phyloP scores from a whole-genome alignment of 2,888 invertebrate species.

The Drosophila barbarae region DNA sequence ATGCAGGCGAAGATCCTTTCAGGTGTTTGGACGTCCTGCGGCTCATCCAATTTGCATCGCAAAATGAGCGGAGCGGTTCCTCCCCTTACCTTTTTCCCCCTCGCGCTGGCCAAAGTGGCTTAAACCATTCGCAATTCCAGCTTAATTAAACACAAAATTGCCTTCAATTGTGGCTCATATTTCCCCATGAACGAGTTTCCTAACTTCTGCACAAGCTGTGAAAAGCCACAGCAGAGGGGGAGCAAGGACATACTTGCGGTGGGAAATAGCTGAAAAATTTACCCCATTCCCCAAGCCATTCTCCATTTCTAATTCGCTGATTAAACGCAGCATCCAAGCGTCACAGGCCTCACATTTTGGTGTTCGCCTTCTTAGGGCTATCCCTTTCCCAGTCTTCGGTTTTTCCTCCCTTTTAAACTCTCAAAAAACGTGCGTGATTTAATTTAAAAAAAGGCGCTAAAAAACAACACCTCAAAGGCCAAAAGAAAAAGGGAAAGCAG shows the following conservation, averaged over 20 bases:
- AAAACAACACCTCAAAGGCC: constrained; percentile 12
- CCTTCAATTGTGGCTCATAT: constrained; percentile 3
- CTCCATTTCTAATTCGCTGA: constrained; percentile 6
- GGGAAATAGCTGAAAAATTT: constrained; percentile 2
- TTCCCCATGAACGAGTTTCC: background rate
- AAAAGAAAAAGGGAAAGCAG: constrained; percentile 6
- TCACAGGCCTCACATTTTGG: background rate
- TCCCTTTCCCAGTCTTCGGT: background rate
- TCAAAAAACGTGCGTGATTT: constrained; percentile 33
- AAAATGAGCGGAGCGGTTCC: background rate
- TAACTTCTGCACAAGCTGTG: background rate
- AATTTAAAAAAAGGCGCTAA: constrained; percentile 25
- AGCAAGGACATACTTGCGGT: background rate
- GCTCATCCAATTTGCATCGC: constrained; percentile 39
- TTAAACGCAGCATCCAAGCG: constrained; percentile 21
- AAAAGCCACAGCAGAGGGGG: constrained; percentile 5
- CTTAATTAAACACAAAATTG: constrained; percentile 34
- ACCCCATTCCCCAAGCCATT: background rate
- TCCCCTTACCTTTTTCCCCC: background rate
- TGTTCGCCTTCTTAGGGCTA: background rate
- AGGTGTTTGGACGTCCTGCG: constrained; percentile 23
- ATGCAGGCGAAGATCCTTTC: constrained; percentile 16
- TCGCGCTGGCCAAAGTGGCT: background rate
- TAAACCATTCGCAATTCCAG: constrained; percentile 14
- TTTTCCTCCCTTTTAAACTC: background rate